Evolutionary conservation across 1,140 invertebrate species (phyloP).

Genomic region (Ridgeia piscesae): DNA sequence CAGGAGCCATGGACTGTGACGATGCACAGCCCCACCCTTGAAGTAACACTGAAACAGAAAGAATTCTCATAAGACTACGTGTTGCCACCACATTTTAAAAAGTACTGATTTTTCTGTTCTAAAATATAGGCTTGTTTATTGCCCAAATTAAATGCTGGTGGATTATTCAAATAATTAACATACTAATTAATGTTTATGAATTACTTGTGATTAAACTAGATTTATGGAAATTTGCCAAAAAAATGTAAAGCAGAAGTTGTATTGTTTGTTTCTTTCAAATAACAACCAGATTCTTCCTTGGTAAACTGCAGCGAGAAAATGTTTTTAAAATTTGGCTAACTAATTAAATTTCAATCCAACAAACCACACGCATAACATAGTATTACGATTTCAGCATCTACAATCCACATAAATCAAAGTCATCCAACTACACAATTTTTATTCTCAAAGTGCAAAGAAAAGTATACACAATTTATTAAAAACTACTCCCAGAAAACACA

Average conservation of each 20-base stretch:
- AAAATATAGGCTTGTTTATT: not conserved
- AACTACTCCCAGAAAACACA: constrained; percentile 4
- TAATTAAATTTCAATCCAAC: not conserved
- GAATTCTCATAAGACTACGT: not conserved
- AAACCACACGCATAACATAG: not conserved
- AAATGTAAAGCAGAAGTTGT: not conserved
- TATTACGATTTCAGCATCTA: too few relatives aligned
- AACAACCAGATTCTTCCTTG: not conserved
- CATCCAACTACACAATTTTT: too few relatives aligned
- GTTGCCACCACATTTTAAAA: too few relatives aligned
- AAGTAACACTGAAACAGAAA: constrained; percentile 37
- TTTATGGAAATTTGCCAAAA: not conserved
- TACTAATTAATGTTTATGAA: not conserved
- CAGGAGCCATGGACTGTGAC: constrained; percentile 48
- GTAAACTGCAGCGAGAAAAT: not conserved
- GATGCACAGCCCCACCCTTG: constrained; percentile 38
- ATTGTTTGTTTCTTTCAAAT: not conserved
- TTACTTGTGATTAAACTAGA: not conserved
- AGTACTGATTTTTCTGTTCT: too few relatives aligned
- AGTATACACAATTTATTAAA: not conserved
- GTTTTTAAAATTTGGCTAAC: not conserved
- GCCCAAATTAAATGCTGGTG: not conserved
- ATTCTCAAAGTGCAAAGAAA: not conserved
- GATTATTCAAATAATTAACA: not conserved
- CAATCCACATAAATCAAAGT: too few relatives aligned